A percentile compares a stretch with the other conserved stretches of the same genome.
Evolutionary conservation across 2,888 invertebrate species (phyloP).

Genomic region (Blastobasis lacticolella): DNA sequence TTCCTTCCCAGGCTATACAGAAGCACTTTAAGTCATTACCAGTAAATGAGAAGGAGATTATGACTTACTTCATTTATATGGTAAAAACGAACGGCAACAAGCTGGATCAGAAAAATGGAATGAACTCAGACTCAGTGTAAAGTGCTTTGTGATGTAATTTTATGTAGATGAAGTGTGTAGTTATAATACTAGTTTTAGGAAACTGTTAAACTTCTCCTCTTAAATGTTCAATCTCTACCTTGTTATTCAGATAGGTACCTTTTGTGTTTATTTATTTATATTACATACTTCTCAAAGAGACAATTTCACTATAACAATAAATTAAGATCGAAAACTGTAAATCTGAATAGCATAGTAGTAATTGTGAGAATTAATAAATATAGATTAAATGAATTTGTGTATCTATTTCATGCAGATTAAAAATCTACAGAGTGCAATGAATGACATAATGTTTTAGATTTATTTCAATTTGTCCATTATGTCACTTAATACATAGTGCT

Average conservation of each 20-base stretch:
- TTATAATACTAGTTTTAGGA: constrained; percentile 33
- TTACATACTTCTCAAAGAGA: no score
- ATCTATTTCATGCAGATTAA: constrained; percentile 16
- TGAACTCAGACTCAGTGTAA: constrained; percentile 76
- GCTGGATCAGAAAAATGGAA: constrained; percentile 87
- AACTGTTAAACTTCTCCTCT: constrained; percentile 31
- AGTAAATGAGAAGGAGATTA: constrained; percentile 94
- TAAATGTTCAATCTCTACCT: constrained; percentile 39
- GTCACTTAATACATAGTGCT: no score
- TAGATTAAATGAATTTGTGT: no score
- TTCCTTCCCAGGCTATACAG: constrained; percentile 85
- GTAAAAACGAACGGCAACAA: constrained; percentile 95
- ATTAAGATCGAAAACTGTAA: no score
- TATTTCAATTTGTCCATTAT: no score
- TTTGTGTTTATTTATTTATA: no score
- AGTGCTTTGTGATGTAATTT: constrained; percentile 35
- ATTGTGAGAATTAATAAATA: no score
- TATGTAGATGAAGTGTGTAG: constrained; percentile 36
- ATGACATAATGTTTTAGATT: not conserved
- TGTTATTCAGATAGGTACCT: constrained; percentile 9
- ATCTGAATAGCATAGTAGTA: no score
- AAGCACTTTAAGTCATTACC: constrained; percentile 97
- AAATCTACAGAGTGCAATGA: constrained; percentile 22
- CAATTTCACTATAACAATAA: no score
- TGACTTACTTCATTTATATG: constrained; percentile 96